Evolutionary conservation across 1,140 invertebrate genomes (phyloP), one percentile per base, ranked within the genome.

Genomic region (Leptonema lineaticorne): DNA sequence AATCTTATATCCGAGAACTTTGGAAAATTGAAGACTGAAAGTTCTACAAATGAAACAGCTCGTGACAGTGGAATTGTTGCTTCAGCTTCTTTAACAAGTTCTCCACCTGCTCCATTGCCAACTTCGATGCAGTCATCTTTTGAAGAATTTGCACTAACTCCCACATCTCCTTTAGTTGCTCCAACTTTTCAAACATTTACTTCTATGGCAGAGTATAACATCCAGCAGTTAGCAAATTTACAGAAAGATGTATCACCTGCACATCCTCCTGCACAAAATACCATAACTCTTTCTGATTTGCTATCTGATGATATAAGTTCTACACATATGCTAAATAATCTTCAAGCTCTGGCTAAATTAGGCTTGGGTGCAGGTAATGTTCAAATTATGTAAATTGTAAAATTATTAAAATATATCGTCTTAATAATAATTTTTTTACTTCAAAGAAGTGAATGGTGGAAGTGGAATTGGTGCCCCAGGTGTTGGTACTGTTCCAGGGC

Each of bases 291-390:
- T 66, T 89, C 87, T 8, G 90, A 92, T 75, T 81, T 93, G 62
- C 84, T 92, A 29, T 85, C 86, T 63, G 90, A 90, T 27, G 90
- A 92, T 76, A 76, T 86, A 1, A 86, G 80, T 71, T 86, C 86
- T 9, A 87, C 88, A 76, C 90, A 92, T 78, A 89, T 92, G 33
- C 86, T 92, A 69, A 93, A 93, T 76, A 96, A 95, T 82, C 83
- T 95, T 60, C 92, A 94, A 76, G 92, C 92, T 16, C 85, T 95
- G 60, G 93, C 92, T 56, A 95, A 95, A 80, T 83, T 95, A 33
- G 92, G 92, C 74, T 81, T 89, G 45, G 88, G 87, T 77, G 86
- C 88, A 79, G 89, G 88, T 89, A 76, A 69, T 68, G n/a, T n/a
- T n/a, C n/a, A n/a, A n/a, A n/a, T n/a, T n/a, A n/a, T n/a, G n/a